These are phyloP conservation scores for Pteruthius melanotis DNA, from an alignment of 2,113 vertebrate species.

Conservation along the genomic window DNA sequence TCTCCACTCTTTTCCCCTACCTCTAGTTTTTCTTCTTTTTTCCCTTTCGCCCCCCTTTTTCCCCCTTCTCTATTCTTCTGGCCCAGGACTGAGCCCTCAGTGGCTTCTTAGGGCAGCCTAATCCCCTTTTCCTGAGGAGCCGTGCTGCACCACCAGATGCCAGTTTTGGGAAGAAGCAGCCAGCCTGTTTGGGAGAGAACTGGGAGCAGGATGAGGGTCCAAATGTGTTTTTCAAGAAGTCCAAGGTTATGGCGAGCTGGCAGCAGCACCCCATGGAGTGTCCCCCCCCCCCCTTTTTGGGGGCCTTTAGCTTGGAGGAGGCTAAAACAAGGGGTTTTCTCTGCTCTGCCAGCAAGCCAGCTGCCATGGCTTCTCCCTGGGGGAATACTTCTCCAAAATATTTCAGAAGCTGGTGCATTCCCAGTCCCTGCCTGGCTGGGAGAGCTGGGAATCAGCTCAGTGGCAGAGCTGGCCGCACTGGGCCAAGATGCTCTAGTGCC, in stretches of 20 bases:
- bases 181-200: background rate
- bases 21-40: background rate
- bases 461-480: background rate
- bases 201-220: background rate
- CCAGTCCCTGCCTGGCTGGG: background rate
- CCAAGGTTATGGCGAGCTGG: background rate
- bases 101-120: background rate
- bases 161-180: background rate
- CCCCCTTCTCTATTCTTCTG: background rate
- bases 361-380: background rate
- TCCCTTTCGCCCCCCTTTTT: rapidly evolving
- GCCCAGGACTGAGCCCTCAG: background rate
- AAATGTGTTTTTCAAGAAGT: background rate
- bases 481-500: background rate
- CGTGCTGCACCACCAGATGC: background rate
- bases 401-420: background rate
- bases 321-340: background rate
- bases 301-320: background rate
- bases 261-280: background rate
- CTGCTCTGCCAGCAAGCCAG: background rate
- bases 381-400: background rate
- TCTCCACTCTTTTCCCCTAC: background rate
- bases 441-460: too few species aligned
- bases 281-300: too few species aligned
- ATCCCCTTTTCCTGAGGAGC: background rate